Percentiles rank a stretch among this genome's conserved stretches.
phyloP scores from a whole-genome alignment of 2,113 vertebrate species.

The Caranx ignobilis region DNA sequence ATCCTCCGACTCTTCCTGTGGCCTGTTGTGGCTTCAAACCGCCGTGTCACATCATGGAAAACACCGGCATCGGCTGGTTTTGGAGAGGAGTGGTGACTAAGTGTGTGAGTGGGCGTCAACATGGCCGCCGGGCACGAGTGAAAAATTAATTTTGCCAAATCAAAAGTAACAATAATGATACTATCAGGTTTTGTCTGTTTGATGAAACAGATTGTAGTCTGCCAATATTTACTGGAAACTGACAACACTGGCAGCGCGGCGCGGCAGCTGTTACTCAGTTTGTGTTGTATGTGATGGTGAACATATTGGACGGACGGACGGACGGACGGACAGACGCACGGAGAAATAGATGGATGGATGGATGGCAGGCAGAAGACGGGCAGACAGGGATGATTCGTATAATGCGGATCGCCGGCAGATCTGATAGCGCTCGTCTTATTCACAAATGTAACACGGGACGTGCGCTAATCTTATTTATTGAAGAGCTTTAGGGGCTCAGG shows the following conservation, averaged over 20 bases:
- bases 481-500: conserved; percentile 72
- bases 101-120: neutral
- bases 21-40: too few species aligned
- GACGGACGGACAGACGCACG: neutral
- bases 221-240: too few species aligned
- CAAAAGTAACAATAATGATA: too few species aligned
- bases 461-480: conserved; percentile 77
- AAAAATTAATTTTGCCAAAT: too few species aligned
- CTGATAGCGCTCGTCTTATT: conserved; percentile 60
- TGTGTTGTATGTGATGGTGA: neutral
- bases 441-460: conserved; percentile 63
- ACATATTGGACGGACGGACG: neutral
- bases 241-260: too few species aligned
- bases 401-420: conserved; percentile 20
- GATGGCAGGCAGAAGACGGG: neutral
- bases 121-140: too few species aligned
- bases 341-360: neutral
- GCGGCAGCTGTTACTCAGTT: neutral
- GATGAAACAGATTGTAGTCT: too few species aligned
- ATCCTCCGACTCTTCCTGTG: too few species aligned
- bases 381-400: conserved; percentile 11
- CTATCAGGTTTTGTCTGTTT: too few species aligned
- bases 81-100: neutral
- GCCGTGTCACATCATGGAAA: neutral
- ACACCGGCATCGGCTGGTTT: too few species aligned